Evolutionary conservation across 2,113 vertebrate genomes (phyloP).

Genomic region (Marcusenius ussheri): DNA sequence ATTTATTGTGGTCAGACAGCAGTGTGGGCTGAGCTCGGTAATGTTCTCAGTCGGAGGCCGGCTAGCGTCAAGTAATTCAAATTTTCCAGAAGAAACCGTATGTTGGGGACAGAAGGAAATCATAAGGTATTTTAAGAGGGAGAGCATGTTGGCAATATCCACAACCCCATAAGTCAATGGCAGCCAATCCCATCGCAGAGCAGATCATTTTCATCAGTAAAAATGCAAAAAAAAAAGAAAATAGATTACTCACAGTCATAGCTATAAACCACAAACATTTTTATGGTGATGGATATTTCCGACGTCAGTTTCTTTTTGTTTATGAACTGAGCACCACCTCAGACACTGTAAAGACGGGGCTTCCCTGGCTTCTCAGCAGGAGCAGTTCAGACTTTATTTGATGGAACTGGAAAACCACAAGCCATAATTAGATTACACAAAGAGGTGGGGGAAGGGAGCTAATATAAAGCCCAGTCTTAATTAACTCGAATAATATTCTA

Average conservation of each 20-base stretch:
- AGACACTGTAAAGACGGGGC: conserved; percentile 15
- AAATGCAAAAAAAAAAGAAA: not conserved
- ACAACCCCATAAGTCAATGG: not conserved
- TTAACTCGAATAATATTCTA: conserved; percentile 64
- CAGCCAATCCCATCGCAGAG: not conserved
- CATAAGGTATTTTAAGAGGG: conserved; percentile 1
- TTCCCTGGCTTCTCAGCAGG: conserved; percentile 31
- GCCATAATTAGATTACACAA: conserved; percentile 60
- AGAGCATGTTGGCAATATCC: not conserved
- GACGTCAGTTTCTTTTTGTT: conserved; percentile 47
- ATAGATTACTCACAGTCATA: not conserved
- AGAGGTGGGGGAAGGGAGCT: conserved; percentile 36
- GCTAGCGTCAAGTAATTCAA: not conserved
- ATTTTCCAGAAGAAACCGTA: not conserved
- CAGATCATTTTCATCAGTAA: not conserved
- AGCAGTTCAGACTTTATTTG: conserved; percentile 50
- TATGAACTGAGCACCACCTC: conserved; percentile 50
- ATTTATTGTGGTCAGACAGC: not conserved
- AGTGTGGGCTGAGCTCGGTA: not conserved
- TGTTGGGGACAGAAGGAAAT: not conserved
- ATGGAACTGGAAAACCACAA: conserved; percentile 53
- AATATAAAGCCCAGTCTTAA: conserved; percentile 38
- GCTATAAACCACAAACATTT: conserved; percentile 18
- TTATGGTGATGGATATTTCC: conserved; percentile 41
- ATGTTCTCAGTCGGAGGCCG: not conserved